Base-by-base conservation (phyloP, 2,888 invertebrate genomes). In the Thumatha senex region DNA sequence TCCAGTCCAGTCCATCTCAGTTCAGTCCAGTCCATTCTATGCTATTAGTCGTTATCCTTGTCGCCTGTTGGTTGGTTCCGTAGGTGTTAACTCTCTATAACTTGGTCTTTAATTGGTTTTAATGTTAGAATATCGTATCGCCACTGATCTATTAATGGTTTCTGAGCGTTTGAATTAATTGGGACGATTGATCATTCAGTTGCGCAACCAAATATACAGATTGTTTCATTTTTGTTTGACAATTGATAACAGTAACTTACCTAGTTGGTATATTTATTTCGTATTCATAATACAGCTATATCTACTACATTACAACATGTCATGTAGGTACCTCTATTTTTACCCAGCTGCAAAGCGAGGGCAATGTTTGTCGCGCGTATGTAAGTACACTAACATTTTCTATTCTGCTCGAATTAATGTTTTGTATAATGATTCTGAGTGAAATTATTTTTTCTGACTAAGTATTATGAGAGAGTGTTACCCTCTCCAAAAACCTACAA, bases 111-210 rank as follows among this genome's bases (percentile, higher is more conserved):
- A 57, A 66, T 61, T 61, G 54, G 31, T 54, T 46, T 46, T 36
- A 40, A 48, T 39, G 13, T 44, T 29, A 10, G 44, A 33, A 14
- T 39, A 48, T 35, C 31, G 30, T 35, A 33, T 36, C 29, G 30
- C 10, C 33, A 14, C 49, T 46, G 33, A 38, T 43, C 44, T 39
- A 45, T 48, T 66, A 63, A 69, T 63, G 62, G 54, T 39, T 73
- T 70, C 74, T 64, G 70, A 74, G 70, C 66, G 65, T 67, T 67
- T 61, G 55, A 63, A 53, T 53, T 66, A 73, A 74, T 68, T 74
- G 67, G 55, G 56, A 52, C 60, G 52, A 13, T 10, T 29, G 31
- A 58, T 55, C 66, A 55, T 59, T 63, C n/a, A 18, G 71, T 68
- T 64, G 61, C 46, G 52, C 62, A 61, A 67, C 68, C 58, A 68